phyloP scores from a whole-genome alignment of 2,888 invertebrate genomes.

The Papilio gigon region DNA sequence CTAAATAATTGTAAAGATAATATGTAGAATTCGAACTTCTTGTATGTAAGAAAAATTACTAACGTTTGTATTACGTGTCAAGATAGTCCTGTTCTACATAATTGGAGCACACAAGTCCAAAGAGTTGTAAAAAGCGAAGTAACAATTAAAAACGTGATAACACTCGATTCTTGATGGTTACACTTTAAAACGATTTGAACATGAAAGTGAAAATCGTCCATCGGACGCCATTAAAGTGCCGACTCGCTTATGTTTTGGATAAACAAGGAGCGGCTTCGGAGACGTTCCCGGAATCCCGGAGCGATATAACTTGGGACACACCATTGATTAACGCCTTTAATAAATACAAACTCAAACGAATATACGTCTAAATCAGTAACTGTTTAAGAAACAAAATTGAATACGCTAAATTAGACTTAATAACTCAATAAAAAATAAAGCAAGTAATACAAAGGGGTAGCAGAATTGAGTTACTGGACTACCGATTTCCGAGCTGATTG shows the following conservation, averaged over 20 bases:
- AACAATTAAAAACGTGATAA: constrained; percentile 47
- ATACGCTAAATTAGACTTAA: not conserved
- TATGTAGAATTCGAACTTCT: not conserved
- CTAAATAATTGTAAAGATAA: not conserved
- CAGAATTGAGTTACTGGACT: not conserved
- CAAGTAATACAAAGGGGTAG: not conserved
- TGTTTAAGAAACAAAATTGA: constrained; percentile 51
- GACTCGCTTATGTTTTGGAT: constrained; percentile 68
- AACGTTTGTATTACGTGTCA: not conserved
- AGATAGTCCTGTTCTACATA: not conserved
- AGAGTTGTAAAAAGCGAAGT: not conserved
- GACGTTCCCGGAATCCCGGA: constrained; percentile 69
- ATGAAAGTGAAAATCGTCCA: constrained; percentile 71
- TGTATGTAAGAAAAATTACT: not conserved
- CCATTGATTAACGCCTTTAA: constrained; percentile 74
- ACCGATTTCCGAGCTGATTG: not conserved
- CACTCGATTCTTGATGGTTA: constrained; percentile 56
- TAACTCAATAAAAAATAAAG: constrained; percentile 11
- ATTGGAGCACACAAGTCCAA: not conserved
- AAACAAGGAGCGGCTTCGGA: constrained; percentile 66
- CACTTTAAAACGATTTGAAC: constrained; percentile 47
- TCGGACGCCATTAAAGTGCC: constrained; percentile 63
- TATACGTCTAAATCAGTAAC: constrained; percentile 50
- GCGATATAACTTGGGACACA: constrained; percentile 64
- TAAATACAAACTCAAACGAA: constrained; percentile 46